Conservation (phyloP, 2,113 vertebrate genomes). For the Heptranchias perlo region DNA sequence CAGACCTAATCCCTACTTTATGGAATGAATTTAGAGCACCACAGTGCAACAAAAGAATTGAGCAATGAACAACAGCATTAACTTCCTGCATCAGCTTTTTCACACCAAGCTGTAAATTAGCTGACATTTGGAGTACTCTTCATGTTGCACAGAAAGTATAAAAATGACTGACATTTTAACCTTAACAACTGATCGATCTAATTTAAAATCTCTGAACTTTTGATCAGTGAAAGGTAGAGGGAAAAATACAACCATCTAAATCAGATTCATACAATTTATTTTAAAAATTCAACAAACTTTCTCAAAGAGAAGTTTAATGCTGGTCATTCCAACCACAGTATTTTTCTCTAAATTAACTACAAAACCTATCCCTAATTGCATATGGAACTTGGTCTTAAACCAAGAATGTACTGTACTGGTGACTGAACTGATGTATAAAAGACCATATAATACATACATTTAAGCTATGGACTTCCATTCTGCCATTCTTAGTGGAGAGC, state of each 20-base stretch:
- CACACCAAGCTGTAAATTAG: background rate
- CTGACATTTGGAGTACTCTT: background rate
- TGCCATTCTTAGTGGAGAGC: background rate
- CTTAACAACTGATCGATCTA: no score
- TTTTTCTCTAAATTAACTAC: background rate
- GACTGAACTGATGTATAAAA: background rate
- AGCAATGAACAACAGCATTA: background rate
- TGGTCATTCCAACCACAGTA: background rate
- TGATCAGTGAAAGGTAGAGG: background rate
- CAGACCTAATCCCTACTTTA: background rate
- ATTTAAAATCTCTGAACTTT: background rate
- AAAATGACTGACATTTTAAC: background rate
- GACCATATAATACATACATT: background rate
- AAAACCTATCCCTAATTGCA: background rate
- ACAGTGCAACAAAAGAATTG: background rate
- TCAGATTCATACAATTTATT: background rate
- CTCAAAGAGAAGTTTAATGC: background rate
- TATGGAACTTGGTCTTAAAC: background rate
- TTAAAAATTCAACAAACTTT: background rate
- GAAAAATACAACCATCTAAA: background rate
- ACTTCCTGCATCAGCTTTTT: constrained; percentile 17
- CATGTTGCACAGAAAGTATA: background rate
- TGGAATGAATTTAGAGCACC: background rate
- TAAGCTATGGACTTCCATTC: background rate
- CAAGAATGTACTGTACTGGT: background rate